These are phyloP conservation scores for Ibycter americanus DNA, from an alignment of 2,797 vertebrate genomes.

Conservation along the genomic window DNA sequence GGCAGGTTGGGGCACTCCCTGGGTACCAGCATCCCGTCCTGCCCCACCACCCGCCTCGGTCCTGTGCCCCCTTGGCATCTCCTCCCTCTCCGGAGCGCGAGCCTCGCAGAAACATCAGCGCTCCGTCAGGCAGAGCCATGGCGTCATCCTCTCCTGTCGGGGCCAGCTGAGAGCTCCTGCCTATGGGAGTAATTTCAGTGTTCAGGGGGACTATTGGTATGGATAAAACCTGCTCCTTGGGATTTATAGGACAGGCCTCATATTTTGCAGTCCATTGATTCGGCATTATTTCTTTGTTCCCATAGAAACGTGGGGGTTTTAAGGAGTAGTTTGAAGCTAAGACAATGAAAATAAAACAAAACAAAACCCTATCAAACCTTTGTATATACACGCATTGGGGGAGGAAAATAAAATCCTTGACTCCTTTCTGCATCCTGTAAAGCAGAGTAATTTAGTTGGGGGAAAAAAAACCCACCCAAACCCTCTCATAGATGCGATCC, in stretches of 20 bases:
- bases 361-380: background rate
- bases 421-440: background rate
- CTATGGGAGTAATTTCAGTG: accelerated
- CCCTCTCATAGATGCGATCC: background rate
- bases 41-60: accelerated
- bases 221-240: background rate
- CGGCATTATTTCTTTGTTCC: background rate
- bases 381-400: background rate
- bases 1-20: background rate
- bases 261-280: background rate
- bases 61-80: accelerated
- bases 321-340: background rate
- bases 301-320: background rate
- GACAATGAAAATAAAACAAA: constrained; percentile 19
- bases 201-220: accelerated
- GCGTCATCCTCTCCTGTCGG: accelerated
- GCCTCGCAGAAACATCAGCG: accelerated
- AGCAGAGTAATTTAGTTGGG: background rate
- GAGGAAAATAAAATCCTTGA: background rate
- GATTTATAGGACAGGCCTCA: background rate
- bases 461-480: background rate
- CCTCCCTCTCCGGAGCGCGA: accelerated
- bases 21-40: background rate
- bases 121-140: accelerated
- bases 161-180: background rate